Evolutionary conservation across 1,140 invertebrate genomes (phyloP).

Genomic region (Globodera ellingtonae): DNA sequence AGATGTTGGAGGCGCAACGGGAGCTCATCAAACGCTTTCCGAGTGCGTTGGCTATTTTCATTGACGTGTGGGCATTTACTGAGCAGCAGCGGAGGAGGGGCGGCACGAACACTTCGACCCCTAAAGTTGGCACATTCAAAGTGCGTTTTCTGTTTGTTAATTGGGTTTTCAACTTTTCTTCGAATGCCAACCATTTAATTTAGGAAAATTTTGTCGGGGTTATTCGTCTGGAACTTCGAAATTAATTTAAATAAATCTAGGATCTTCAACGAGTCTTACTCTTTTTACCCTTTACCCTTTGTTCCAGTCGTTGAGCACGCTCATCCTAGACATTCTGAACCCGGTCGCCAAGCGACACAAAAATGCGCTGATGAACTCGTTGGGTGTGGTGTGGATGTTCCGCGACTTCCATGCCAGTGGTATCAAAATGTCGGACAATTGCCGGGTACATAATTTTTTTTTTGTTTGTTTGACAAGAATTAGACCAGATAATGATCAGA

Average conservation of each 20-base stretch:
- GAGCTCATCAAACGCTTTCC: conserved; percentile 52
- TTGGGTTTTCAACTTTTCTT: conserved; percentile 27
- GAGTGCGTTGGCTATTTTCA: conserved; percentile 45
- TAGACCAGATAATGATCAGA: too few relatives aligned
- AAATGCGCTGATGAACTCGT: conserved; percentile 78
- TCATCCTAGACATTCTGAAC: conserved; percentile 81
- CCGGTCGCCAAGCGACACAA: conserved; percentile 84
- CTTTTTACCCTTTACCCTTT: neutral
- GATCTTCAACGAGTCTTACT: neutral
- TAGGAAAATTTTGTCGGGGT: too few relatives aligned
- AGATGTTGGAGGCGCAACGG: conserved; percentile 42
- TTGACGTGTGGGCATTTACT: conserved; percentile 49
- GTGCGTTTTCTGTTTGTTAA: neutral
- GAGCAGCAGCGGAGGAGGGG: neutral
- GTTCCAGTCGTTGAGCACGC: conserved; percentile 66
- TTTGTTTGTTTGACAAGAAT: too few relatives aligned
- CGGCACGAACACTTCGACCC: neutral
- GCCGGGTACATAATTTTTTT: neutral
- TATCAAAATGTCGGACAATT: conserved; percentile 33
- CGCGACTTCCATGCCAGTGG: conserved; percentile 25
- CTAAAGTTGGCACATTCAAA: neutral
- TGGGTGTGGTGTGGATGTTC: conserved; percentile 82
- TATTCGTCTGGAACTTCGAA: too few relatives aligned
- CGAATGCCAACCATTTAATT: too few relatives aligned
- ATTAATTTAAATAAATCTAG: too few relatives aligned